A percentile compares a stretch with the other conserved stretches of the same genome.
These are phyloP conservation scores for Calycopis cecrops DNA, from an alignment of 1,140 invertebrate genomes.

Conservation along the genomic window DNA sequence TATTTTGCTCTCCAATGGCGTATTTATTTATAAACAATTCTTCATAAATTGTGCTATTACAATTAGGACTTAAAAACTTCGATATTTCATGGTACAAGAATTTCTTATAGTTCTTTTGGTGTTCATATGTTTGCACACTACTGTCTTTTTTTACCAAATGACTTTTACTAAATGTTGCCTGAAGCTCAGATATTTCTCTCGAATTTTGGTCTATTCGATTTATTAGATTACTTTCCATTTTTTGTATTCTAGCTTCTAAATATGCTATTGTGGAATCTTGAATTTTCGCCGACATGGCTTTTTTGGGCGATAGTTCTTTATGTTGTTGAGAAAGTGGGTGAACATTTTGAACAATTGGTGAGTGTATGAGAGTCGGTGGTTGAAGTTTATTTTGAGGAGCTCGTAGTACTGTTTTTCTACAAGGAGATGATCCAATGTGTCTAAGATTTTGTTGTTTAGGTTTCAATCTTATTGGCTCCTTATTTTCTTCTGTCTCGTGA, in stretches of 20 bases:
- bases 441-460: too few relatives aligned
- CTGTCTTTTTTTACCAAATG: conserved; percentile 25
- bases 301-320: conserved; percentile 11
- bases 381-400: too few relatives aligned
- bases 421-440: too few relatives aligned
- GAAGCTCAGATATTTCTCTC: conserved; percentile 46
- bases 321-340: too few relatives aligned
- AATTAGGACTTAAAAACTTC: conserved; percentile 47
- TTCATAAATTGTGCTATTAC: conserved; percentile 56
- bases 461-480: too few relatives aligned
- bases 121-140: conserved; percentile 33
- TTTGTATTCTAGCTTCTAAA: conserved; percentile 53
- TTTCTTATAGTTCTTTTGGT: conserved; percentile 46
- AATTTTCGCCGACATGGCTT: conserved; percentile 24
- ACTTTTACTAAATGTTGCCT: conserved; percentile 27
- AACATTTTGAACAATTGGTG: too few relatives aligned
- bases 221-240: conserved; percentile 52
- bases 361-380: too few relatives aligned
- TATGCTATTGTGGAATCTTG: conserved; percentile 41
- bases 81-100: conserved; percentile 55
- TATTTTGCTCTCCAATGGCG: conserved; percentile 4
- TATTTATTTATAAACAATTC: conserved; percentile 61
- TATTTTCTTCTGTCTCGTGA: neutral
- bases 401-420: too few relatives aligned
- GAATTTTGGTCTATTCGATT: conserved; percentile 59